Conservation (phyloP, 2,888 invertebrate genomes). For the Litoditis marina region DNA sequence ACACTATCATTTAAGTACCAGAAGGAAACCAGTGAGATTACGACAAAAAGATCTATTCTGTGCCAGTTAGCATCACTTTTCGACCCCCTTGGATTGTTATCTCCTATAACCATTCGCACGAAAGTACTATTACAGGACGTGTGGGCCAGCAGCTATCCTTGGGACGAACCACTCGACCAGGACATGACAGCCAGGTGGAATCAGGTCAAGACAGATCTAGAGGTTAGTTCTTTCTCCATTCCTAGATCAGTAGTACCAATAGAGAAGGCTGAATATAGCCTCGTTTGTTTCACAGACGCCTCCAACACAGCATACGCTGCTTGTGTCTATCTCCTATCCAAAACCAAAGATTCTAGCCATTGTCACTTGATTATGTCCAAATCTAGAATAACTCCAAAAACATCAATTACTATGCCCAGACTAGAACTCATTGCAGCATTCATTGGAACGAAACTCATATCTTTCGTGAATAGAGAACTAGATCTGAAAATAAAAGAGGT, state of each 20-base stretch:
- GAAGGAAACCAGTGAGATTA: too few species aligned
- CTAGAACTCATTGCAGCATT: not conserved
- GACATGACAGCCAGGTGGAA: too few species aligned
- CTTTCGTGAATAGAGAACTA: too few species aligned
- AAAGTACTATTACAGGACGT: too few species aligned
- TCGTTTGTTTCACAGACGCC: not conserved
- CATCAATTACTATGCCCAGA: not conserved
- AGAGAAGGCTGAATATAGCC: too few species aligned
- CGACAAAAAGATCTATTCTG: not conserved
- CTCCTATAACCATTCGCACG: not conserved
- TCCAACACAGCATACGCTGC: not conserved
- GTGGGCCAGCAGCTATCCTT: too few species aligned
- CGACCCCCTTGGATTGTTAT: not conserved
- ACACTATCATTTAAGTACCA: not conserved
- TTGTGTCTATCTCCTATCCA: not conserved
- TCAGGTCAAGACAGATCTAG: too few species aligned
- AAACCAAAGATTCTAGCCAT: too few species aligned
- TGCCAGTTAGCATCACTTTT: not conserved
- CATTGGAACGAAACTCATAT: not conserved
- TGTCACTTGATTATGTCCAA: not conserved
- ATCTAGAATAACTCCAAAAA: not conserved
- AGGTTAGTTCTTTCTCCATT: too few species aligned
- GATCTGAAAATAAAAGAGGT: too few species aligned
- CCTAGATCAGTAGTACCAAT: too few species aligned
- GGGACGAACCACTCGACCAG: too few species aligned